Evolutionary conservation across 2,888 invertebrate genomes (phyloP), one percentile per base, ranked within the genome.

Genomic region (Cephus pulcher): DNA sequence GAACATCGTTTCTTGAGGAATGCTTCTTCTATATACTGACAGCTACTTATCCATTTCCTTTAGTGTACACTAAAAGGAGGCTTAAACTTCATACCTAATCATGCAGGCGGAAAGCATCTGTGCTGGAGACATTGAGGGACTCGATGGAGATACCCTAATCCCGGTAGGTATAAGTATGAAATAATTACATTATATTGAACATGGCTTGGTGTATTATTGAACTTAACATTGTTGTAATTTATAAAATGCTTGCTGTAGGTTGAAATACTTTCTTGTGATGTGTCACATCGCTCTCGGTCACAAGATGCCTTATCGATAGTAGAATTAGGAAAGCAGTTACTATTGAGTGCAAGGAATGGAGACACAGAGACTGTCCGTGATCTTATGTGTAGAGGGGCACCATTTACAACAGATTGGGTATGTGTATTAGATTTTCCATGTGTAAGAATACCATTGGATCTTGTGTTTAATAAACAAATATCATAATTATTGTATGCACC

Each of bases 371-470:
- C 94, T 83, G 97, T 98, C 34, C 94, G 95, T 80, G 93, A 94
- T 73, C 94, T 98, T 79, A 95, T 98, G 94, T 94, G 95, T 37
- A 95, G 95, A 91, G 98, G 98, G 75, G 98, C 98, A 74, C 97
- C 98, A 35, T 98, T 98, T 89, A 96, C 97, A 12, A 96, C 98
- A 3, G 98, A 98, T 92, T 98, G 98, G 97, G 97, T 97, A 92
- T 88, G 91, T 88, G 34, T 76, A 68, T 69, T 77, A 69, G 23
- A 33, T 3, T 30, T 32, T 34, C 11, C 1, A 23, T 56, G 56
- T 56, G 23, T 56, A 56, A 23, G 23, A 56, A 56, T 56, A 71
- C 71, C 33, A 71, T 12, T 34, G 71, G 71, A 32, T 32, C 30
- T 70, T 70, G 4, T 23, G 71, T 33, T n/a, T 71, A 73, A 12